Conservation (phyloP, 2,888 invertebrate genomes). For the Epicampocera succincta region DNA sequence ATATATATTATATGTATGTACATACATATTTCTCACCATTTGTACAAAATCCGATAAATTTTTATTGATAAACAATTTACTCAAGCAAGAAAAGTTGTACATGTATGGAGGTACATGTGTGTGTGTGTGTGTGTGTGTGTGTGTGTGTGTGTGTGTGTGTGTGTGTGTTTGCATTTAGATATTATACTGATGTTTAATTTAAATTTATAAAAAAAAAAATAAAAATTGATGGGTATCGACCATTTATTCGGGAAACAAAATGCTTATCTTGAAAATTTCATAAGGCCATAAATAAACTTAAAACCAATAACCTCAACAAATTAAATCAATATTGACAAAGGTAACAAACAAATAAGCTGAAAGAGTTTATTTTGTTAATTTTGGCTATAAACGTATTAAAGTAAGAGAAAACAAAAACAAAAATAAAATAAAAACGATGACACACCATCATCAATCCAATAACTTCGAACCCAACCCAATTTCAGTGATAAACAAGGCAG, state of each 20-base stretch:
- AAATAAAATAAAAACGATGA: constrained; percentile 19
- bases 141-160: background rate
- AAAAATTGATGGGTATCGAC: constrained; percentile 9
- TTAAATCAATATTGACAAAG: constrained; percentile 69
- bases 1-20: background rate
- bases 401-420: too few species aligned
- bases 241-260: background rate
- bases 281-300: constrained; percentile 63
- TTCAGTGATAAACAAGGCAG: constrained; percentile 37
- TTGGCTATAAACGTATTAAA: constrained; percentile 52
- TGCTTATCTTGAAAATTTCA: constrained; percentile 41
- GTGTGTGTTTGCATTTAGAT: background rate
- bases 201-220: constrained; percentile 8
- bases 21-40: constrained; percentile 41
- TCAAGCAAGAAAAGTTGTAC: background rate
- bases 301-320: constrained; percentile 52
- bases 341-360: constrained; percentile 58
- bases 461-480: constrained; percentile 59
- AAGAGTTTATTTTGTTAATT: constrained; percentile 28
- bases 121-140: background rate
- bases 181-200: constrained; percentile 21
- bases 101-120: background rate
- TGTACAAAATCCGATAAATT: constrained; percentile 39
- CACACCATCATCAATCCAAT: constrained; percentile 54
- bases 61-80: constrained; percentile 42